phyloP scores from a whole-genome alignment of 2,888 invertebrate species.

The Acrobasis repandana region DNA sequence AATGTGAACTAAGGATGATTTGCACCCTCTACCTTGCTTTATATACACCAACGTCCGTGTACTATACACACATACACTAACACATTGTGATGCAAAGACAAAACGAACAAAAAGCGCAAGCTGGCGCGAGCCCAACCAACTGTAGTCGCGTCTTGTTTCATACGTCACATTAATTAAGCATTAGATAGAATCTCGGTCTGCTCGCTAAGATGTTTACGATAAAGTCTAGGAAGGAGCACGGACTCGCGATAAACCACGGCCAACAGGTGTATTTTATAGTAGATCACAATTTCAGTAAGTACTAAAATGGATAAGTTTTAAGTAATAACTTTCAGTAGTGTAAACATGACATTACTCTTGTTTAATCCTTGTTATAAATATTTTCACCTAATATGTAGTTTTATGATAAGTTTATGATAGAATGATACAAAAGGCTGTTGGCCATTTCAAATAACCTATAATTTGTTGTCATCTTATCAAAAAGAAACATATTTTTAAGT shows the following conservation, averaged over 20 bases:
- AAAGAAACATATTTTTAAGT: no score
- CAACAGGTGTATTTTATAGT: conserved; percentile 40
- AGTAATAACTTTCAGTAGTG: background rate
- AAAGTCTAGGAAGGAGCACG: conserved; percentile 45
- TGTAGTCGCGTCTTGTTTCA: conserved; percentile 68
- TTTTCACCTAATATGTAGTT: no score
- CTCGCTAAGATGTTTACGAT: conserved; percentile 52
- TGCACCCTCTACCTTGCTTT: no score
- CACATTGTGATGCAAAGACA: conserved; percentile 42
- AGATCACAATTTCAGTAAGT: conserved; percentile 7
- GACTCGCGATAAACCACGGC: conserved; percentile 37
- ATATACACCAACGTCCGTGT: conserved; percentile 25
- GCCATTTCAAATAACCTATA: no score
- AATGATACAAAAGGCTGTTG: no score
- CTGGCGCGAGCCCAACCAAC: conserved; percentile 74
- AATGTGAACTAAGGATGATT: no score
- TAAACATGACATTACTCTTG: background rate
- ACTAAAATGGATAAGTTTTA: background rate
- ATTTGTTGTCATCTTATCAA: no score
- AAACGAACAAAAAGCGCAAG: conserved; percentile 63
- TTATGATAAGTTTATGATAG: no score
- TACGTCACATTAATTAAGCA: conserved; percentile 76
- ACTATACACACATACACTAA: conserved; percentile 32
- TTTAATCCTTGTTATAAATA: no score
- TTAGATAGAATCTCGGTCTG: conserved; percentile 65